Evolutionary conservation across 2,888 invertebrate species (phyloP).

Genomic region (Labia minor): DNA sequence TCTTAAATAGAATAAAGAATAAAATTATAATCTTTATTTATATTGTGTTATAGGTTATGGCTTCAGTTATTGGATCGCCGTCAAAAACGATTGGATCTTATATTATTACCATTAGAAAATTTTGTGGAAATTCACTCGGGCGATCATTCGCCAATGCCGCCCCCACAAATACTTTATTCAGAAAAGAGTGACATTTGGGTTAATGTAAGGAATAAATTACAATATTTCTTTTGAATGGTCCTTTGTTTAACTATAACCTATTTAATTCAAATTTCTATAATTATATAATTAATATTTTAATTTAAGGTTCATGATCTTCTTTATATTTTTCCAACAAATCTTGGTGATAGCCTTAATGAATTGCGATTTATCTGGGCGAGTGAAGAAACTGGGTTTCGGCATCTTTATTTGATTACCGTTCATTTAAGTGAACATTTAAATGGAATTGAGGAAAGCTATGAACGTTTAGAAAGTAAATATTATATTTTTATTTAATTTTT

Average conservation of each 20-base stretch:
- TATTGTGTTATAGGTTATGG: no score
- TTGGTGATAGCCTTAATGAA: slow-evolving; percentile 37
- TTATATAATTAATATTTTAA: no score
- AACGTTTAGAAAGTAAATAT: slow-evolving; percentile 40
- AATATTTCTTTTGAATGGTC: no score
- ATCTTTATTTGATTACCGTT: slow-evolving; percentile 71
- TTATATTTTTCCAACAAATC: slow-evolving; percentile 58
- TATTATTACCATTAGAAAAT: slow-evolving; percentile 68
- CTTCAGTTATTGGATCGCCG: slow-evolving; percentile 78
- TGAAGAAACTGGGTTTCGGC: slow-evolving; percentile 81
- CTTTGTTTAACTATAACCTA: no score
- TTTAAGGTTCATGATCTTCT: slow-evolving; percentile 65
- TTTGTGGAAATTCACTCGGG: slow-evolving; percentile 48
- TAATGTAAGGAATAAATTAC: no score
- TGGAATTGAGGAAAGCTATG: slow-evolving; percentile 43
- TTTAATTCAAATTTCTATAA: background rate
- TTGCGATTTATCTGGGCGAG: slow-evolving; percentile 80
- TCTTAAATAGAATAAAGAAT: no score
- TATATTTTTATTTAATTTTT: slow-evolving; percentile 32
- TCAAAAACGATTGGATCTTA: slow-evolving; percentile 74
- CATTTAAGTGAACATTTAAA: slow-evolving; percentile 39
- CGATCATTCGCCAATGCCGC: slow-evolving; percentile 35
- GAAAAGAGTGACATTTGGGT: slow-evolving; percentile 77
- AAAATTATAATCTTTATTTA: slow-evolving; percentile 36
- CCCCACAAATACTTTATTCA: slow-evolving; percentile 49